Evolutionary conservation across 2,797 vertebrate genomes (phyloP).

Genomic region (Dendrocincla tyrannina): DNA sequence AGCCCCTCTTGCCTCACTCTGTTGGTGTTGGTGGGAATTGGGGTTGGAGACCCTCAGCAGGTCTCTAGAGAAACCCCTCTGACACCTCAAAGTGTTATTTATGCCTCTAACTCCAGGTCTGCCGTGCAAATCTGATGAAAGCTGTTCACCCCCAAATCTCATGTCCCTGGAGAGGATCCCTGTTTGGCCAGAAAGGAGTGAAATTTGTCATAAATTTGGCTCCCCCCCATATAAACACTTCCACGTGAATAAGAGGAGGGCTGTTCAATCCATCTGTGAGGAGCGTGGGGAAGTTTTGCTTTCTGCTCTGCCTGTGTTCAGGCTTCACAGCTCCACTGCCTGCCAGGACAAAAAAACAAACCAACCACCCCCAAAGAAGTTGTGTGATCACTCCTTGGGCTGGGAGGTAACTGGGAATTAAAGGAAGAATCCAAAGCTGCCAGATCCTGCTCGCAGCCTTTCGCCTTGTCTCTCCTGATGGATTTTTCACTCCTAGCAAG

Average conservation of each 20-base stretch:
- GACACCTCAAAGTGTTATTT: neutral
- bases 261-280: conserved; percentile 1
- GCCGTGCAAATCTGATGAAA: neutral
- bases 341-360: neutral
- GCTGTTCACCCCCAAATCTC: neutral
- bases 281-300: neutral
- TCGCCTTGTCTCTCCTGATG: neutral
- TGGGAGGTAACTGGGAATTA: neutral
- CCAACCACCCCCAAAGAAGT: neutral
- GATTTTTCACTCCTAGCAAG: neutral
- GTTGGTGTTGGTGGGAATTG: accelerated
- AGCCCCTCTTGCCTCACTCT: neutral
- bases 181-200: neutral
- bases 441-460: neutral
- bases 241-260: neutral
- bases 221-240: neutral
- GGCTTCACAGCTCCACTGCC: neutral
- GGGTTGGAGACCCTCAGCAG: neutral
- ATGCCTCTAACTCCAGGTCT: neutral
- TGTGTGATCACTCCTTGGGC: neutral
- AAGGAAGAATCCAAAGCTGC: neutral
- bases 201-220: neutral
- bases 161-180: neutral
- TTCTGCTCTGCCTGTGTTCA: neutral
- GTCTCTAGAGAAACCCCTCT: neutral